Evolutionary conservation across 2,888 invertebrate genomes (phyloP), one percentile per base, ranked within the genome.

Genomic region (Chrysolina oricalcia): DNA sequence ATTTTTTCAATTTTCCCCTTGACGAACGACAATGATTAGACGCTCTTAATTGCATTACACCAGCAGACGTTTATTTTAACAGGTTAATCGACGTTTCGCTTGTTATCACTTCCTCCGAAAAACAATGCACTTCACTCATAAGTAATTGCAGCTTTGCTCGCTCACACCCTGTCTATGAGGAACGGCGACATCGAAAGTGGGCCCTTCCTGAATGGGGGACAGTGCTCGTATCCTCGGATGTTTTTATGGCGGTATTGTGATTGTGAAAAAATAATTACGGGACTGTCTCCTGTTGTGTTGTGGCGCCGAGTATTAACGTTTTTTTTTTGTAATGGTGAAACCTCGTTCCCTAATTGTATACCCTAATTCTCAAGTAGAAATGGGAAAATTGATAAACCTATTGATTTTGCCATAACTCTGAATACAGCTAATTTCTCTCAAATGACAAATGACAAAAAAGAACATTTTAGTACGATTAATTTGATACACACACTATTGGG

Each of bases 61-160:
- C 75, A 46, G 72, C 70, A 77, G 75, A 75, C 76, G 56, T 75
- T 75, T 78, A 78, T 73, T 75, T 74, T 73, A 78, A 78, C 78
- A 77, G 70, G 77, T 78, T 80, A 78, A 78, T 80, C 74, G 78
- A 70, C 50, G 75, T 76, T 69, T 78, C 70, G 70, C 63, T 72
- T 66, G 75, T 78, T 76, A 78, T 74, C 73, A 74, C 64, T 77
- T 72, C 75, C 74, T 73, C 72, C 72, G 70, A 48, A 76, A 72
- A 77, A 76, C 78, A 79, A 79, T 68, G 56, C 72, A 72, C 68
- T 76, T 70, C 48, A 76, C 70, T 78, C 76, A 68, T 72, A 62
- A 74, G 71, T 76, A 76, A 73, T 78, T 74, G 63, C 69, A 70
- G 48, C 21, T 21, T 13, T 13, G 21, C 53, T 9, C 59, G n/a